phyloP scores from a whole-genome alignment of 1,140 invertebrate species.

The Eubasilissa regina region DNA sequence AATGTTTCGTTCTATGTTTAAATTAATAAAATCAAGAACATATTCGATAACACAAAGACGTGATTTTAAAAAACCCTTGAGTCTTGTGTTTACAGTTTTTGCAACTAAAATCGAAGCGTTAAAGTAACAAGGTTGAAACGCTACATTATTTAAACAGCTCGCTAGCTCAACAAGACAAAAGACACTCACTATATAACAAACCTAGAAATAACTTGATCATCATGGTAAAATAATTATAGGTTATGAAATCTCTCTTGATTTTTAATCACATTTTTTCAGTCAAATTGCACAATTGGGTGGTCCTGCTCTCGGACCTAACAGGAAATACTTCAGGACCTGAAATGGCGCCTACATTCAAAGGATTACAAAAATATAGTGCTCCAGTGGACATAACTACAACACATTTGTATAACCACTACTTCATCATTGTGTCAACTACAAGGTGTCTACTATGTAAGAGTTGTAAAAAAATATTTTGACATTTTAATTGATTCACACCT shows the following conservation, averaged over 20 bases:
- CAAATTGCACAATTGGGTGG: slow-evolving; percentile 41
- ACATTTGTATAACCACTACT: slow-evolving; percentile 2
- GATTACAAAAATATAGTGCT: slow-evolving; percentile 57
- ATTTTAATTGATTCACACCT: slow-evolving; percentile 34
- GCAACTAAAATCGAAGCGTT: too few relatives aligned
- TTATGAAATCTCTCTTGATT: slow-evolving; percentile 42
- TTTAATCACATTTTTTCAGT: slow-evolving; percentile 51
- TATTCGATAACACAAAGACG: too few relatives aligned
- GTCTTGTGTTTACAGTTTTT: too few relatives aligned
- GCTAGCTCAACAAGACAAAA: neutral
- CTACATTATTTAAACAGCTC: too few relatives aligned
- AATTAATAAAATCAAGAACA: too few relatives aligned
- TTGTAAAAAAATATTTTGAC: slow-evolving; percentile 53
- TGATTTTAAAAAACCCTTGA: too few relatives aligned
- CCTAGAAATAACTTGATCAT: slow-evolving; percentile 35
- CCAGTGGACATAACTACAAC: neutral
- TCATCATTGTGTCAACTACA: slow-evolving; percentile 25
- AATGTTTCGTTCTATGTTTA: neutral
- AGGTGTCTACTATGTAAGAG: slow-evolving; percentile 45
- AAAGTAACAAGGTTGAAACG: too few relatives aligned
- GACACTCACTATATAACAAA: slow-evolving; percentile 26
- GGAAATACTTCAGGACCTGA: slow-evolving; percentile 11
- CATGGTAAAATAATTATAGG: slow-evolving; percentile 36
- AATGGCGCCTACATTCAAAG: slow-evolving; percentile 11
- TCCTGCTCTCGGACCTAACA: neutral